Conservation (phyloP, 2,797 vertebrate species). For the Tangara arthus region DNA sequence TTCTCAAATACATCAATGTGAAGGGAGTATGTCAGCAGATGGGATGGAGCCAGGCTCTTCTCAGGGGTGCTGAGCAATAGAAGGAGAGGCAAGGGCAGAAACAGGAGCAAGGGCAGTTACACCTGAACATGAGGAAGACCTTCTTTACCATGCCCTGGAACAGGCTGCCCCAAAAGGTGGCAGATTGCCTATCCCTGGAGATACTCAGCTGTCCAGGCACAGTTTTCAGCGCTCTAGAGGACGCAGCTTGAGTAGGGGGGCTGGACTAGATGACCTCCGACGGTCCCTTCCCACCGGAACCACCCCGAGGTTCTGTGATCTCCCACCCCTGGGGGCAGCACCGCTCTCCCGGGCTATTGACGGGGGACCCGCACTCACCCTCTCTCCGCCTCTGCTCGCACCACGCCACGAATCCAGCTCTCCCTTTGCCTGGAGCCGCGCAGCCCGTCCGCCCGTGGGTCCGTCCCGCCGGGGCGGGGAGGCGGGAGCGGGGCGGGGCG, state of each 20-base stretch:
- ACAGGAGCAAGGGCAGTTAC: not conserved
- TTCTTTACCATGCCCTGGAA: too few relatives aligned
- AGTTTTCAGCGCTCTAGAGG: not conserved
- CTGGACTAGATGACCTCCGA: not conserved
- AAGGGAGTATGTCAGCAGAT: accelerated
- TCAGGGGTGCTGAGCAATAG: not conserved
- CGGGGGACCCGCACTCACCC: not conserved
- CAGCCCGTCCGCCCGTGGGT: not conserved
- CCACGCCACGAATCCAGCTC: not conserved
- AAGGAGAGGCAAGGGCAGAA: not conserved
- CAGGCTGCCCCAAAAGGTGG: not conserved
- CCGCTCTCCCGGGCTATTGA: not conserved
- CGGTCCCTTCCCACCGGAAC: not conserved
- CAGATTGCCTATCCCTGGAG: not conserved
- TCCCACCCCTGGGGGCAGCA: not conserved
- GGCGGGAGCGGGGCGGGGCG: not conserved
- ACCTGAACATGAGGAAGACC: not conserved
- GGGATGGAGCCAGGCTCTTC: not conserved
- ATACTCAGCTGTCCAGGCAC: not conserved
- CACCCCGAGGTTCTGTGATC: not conserved
- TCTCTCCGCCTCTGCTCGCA: not conserved
- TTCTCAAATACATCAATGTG: not conserved
- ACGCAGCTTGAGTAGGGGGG: not conserved
- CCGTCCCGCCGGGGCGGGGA: not conserved
- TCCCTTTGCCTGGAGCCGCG: not conserved